Evolutionary conservation across 2,888 invertebrate genomes (phyloP).

Genomic region (Pyrgus malvae): DNA sequence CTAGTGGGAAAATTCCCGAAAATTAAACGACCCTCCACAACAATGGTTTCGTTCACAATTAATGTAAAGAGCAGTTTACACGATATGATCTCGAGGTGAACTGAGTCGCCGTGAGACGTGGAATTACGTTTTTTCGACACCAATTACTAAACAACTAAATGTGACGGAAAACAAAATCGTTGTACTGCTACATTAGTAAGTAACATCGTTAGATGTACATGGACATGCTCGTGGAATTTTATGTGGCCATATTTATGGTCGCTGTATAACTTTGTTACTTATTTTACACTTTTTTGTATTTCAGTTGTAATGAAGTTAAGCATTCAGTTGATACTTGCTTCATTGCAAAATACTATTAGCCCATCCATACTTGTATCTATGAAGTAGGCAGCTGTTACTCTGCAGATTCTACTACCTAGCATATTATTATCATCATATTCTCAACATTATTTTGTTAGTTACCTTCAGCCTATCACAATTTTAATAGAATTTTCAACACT

Average conservation of each 20-base stretch:
- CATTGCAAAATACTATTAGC: too few relatives aligned
- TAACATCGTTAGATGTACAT: slow-evolving; percentile 43
- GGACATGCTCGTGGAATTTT: slow-evolving; percentile 49
- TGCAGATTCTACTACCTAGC: too few relatives aligned
- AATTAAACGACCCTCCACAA: slow-evolving; percentile 67
- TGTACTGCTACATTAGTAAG: slow-evolving; percentile 42
- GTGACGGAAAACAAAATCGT: slow-evolving; percentile 59
- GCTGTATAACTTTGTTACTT: too few relatives aligned
- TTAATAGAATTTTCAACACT: too few relatives aligned
- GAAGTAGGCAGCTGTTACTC: too few relatives aligned
- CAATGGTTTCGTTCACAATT: slow-evolving; percentile 63
- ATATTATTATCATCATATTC: too few relatives aligned
- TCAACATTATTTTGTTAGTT: too few relatives aligned
- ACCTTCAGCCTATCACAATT: too few relatives aligned
- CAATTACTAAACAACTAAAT: slow-evolving; percentile 61
- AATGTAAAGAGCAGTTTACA: slow-evolving; percentile 68
- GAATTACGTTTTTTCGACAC: slow-evolving; percentile 71
- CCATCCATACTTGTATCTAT: too few relatives aligned
- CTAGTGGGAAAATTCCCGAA: slow-evolving; percentile 54
- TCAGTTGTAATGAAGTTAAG: too few relatives aligned
- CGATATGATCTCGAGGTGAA: slow-evolving; percentile 62
- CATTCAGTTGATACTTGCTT: too few relatives aligned
- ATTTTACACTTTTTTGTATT: too few relatives aligned
- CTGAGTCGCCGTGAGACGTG: slow-evolving; percentile 62
- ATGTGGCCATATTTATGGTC: neutral